Percentiles rank a stretch among this genome's conserved stretches.
Evolutionary conservation across 1,140 invertebrate genomes (phyloP).

Genomic region (Brachionus plicatilis): DNA sequence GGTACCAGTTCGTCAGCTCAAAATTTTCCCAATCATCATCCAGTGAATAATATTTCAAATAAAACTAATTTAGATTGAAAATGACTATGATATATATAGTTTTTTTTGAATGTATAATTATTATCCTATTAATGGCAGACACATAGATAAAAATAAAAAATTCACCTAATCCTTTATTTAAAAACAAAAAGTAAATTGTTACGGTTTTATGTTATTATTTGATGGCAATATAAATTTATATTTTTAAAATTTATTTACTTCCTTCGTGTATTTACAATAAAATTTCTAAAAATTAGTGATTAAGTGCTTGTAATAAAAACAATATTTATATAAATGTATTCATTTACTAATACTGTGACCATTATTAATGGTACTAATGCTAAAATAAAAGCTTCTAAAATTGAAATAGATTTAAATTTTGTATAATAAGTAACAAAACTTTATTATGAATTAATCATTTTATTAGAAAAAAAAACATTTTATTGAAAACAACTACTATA

Average conservation of each 20-base stretch:
- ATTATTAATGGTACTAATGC: no score
- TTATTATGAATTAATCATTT: no score
- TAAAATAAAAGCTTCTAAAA: no score
- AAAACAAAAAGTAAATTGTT: background rate
- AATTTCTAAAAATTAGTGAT: background rate
- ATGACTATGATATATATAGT: background rate
- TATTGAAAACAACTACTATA: no score
- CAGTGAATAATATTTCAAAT: background rate
- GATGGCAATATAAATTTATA: background rate
- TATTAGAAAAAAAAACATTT: no score
- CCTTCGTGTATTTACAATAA: background rate
- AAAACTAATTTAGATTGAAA: background rate
- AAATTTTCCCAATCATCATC: background rate
- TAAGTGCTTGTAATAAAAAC: background rate
- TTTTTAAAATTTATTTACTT: background rate
- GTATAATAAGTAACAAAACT: no score
- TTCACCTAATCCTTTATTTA: conserved; percentile 5
- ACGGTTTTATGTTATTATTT: background rate
- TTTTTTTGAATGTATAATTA: background rate
- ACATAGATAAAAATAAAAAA: background rate
- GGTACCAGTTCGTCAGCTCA: background rate
- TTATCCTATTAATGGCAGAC: background rate
- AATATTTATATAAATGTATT: no score
- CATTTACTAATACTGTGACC: no score
- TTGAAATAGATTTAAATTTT: no score